Evolutionary conservation across 2,113 vertebrate species (phyloP).

Genomic region (Nothocercus nigrocapillus): DNA sequence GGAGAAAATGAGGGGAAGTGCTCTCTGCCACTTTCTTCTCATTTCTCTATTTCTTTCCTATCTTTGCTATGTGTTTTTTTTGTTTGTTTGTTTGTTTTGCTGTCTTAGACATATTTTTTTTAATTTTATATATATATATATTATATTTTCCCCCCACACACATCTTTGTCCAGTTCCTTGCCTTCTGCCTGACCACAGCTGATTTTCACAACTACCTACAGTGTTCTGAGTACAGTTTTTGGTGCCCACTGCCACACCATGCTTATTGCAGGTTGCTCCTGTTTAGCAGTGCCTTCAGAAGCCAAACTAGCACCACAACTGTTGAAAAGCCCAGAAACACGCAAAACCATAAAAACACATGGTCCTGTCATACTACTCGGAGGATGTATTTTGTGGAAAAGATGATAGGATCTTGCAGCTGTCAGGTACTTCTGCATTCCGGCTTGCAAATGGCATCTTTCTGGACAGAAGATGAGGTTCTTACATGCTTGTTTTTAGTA

Average conservation of each 20-base stretch:
- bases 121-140: neutral
- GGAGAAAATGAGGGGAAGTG: neutral
- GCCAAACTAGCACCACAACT: neutral
- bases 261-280: constrained; percentile 51
- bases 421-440: neutral
- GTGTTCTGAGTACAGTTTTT: neutral
- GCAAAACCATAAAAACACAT: neutral
- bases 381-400: neutral
- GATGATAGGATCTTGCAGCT: neutral
- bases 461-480: neutral
- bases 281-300: neutral
- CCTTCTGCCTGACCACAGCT: neutral
- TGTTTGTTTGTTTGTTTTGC: too few relatives aligned
- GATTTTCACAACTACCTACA: neutral
- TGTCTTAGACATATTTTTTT: neutral
- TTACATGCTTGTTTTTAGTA: neutral
- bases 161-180: neutral
- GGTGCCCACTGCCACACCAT: neutral
- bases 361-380: neutral
- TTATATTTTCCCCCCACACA: too few relatives aligned
- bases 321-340: constrained; percentile 5
- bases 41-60: neutral
- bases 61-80: neutral
- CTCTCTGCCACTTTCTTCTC: neutral
- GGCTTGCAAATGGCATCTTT: neutral